Evolutionary conservation across 1,140 invertebrate genomes (phyloP).

Genomic region (Sycobia sp.): DNA sequence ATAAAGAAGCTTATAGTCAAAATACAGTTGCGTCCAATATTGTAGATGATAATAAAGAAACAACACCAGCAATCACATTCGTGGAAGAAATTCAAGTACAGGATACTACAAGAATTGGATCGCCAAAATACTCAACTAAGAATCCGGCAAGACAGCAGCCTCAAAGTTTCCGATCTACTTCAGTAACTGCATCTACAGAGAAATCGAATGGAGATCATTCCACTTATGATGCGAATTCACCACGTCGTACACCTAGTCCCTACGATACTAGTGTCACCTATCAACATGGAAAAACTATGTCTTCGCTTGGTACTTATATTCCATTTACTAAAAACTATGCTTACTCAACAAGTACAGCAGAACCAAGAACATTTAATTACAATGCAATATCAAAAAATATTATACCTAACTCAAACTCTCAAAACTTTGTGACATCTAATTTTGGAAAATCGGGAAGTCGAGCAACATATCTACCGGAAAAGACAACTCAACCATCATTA

Average conservation of each 20-base stretch:
- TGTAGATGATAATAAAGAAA: constrained; percentile 1
- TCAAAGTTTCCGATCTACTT: constrained; percentile 44
- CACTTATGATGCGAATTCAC: constrained; percentile 32
- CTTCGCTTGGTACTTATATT: constrained; percentile 53
- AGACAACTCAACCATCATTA: constrained; percentile 33
- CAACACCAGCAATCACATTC: not conserved
- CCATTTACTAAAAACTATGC: constrained; percentile 57
- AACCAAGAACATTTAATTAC: constrained; percentile 39
- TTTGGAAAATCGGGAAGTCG: constrained; percentile 37
- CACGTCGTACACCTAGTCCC: constrained; percentile 43
- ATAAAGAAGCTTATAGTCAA: not conserved
- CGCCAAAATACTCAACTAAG: constrained; percentile 32
- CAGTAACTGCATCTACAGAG: constrained; percentile 45
- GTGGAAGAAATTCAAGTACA: constrained; percentile 11
- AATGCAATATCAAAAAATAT: constrained; percentile 39
- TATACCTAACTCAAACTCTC: constrained; percentile 39
- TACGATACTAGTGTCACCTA: constrained; percentile 53
- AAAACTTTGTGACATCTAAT: constrained; percentile 38
- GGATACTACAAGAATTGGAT: constrained; percentile 10
- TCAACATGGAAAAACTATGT: constrained; percentile 50
- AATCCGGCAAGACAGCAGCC: constrained; percentile 34
- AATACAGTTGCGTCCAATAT: constrained; percentile 15
- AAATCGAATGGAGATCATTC: constrained; percentile 43
- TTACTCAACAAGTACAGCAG: constrained; percentile 45
- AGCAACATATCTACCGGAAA: constrained; percentile 52